These are phyloP conservation scores for Anadara kagoshimensis DNA, from an alignment of 1,140 invertebrate genomes.

Conservation along the genomic window DNA sequence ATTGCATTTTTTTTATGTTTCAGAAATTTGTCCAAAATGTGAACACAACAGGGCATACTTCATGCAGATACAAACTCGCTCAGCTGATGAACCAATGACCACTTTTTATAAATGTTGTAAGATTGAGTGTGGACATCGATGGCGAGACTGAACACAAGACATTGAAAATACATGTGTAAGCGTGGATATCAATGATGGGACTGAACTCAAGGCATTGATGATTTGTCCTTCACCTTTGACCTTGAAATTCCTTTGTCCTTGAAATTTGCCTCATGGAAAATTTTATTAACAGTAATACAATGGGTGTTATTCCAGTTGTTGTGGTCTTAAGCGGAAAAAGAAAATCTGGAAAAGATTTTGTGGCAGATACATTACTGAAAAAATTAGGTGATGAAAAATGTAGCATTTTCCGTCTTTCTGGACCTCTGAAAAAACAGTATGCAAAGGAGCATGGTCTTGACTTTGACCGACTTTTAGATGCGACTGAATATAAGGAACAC, in stretches of 20 bases:
- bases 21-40: conserved; percentile 88
- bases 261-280: too few species aligned
- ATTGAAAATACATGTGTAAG: too few species aligned
- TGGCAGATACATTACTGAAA: conserved; percentile 68
- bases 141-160: conserved; percentile 85
- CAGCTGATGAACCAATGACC: conserved; percentile 99
- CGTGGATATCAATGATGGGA: too few species aligned
- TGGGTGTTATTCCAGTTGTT: conserved; percentile 62
- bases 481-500: conserved; percentile 89
- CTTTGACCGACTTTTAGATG: conserved; percentile 83
- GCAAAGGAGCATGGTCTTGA: conserved; percentile 82
- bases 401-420: conserved; percentile 72
- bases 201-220: too few species aligned
- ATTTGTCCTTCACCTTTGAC: too few species aligned
- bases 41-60: conserved; percentile 92
- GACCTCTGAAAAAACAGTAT: conserved; percentile 76
- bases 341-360: conserved; percentile 77
- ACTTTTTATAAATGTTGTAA: conserved; percentile 98
- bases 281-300: too few species aligned
- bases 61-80: conserved; percentile 97
- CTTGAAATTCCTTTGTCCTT: too few species aligned
- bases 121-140: conserved; percentile 90
- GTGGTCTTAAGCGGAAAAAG: conserved; percentile 76
- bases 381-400: conserved; percentile 59
- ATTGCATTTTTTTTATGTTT: conserved; percentile 34